Conservation (phyloP, 2,113 vertebrate genomes). For the Nothocercus julius region DNA sequence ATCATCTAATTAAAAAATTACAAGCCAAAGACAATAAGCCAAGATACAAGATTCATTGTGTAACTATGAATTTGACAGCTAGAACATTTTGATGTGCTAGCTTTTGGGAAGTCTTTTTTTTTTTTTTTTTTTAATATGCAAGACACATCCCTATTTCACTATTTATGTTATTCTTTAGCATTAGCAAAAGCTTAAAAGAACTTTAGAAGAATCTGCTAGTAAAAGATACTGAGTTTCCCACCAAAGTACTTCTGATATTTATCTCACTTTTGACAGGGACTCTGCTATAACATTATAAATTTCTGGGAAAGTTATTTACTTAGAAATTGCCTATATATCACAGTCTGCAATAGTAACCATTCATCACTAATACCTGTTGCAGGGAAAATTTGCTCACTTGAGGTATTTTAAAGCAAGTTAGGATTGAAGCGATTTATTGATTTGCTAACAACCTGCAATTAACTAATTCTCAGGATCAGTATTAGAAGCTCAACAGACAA, state of each 20-base stretch:
- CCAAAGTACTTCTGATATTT: fast-evolving
- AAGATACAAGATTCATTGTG: background rate
- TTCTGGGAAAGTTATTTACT: background rate
- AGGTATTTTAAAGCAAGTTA: background rate
- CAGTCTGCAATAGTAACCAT: background rate
- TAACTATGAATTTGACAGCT: background rate
- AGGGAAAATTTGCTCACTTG: background rate
- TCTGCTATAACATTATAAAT: background rate
- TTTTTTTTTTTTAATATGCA: background rate
- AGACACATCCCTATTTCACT: background rate
- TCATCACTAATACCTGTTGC: background rate
- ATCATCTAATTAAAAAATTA: slow-evolving; percentile 18
- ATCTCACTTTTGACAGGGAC: background rate
- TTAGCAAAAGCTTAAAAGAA: background rate
- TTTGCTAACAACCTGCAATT: background rate
- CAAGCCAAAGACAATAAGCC: background rate
- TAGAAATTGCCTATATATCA: background rate
- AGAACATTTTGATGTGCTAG: background rate
- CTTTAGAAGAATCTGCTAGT: background rate
- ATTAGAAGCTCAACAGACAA: fast-evolving
- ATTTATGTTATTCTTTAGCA: background rate
- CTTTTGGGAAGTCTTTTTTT: background rate
- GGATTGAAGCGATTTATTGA: background rate
- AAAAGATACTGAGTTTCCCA: background rate
- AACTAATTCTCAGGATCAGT: background rate